A percentile compares a stretch with the other conserved stretches of the same genome.
Evolutionary conservation across 2,113 vertebrate species (phyloP).

Genomic region (Monopterus albus): DNA sequence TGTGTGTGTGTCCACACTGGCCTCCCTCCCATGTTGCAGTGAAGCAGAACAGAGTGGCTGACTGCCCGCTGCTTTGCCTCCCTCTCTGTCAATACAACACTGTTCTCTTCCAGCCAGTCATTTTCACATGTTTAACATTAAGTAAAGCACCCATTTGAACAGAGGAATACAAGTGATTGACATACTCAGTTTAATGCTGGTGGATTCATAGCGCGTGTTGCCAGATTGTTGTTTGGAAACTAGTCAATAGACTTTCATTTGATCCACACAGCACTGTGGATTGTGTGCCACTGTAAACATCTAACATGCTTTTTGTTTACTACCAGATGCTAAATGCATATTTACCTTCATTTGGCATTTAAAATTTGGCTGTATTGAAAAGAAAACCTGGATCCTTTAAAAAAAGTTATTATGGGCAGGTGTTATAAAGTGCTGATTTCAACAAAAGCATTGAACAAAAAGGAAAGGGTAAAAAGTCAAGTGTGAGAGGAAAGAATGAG

Average conservation of each 20-base stretch:
- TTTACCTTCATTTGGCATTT: slow-evolving; percentile 43
- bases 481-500: slow-evolving; percentile 13
- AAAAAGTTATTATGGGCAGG: slow-evolving; percentile 44
- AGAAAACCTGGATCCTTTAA: slow-evolving; percentile 32
- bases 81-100: slow-evolving; percentile 79
- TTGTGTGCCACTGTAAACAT: slow-evolving; percentile 26
- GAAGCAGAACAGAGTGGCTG: slow-evolving; percentile 82
- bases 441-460: slow-evolving; percentile 33
- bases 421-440: slow-evolving; percentile 48
- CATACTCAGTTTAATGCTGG: slow-evolving; percentile 58
- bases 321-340: slow-evolving; percentile 9
- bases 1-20: slow-evolving; percentile 61
- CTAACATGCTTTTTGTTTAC: slow-evolving; percentile 27
- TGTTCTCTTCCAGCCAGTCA: slow-evolving; percentile 74
- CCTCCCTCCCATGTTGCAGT: slow-evolving; percentile 81
- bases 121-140: slow-evolving; percentile 77
- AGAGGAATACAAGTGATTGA: slow-evolving; percentile 61
- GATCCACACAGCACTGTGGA: slow-evolving; percentile 20
- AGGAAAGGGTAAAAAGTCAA: slow-evolving; percentile 12
- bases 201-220: slow-evolving; percentile 51
- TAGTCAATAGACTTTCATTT: slow-evolving; percentile 22
- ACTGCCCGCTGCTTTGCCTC: slow-evolving; percentile 78
- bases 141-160: slow-evolving; percentile 65
- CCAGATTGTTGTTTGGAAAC: slow-evolving; percentile 51
- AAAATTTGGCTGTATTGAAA: slow-evolving; percentile 36